A percentile compares a stretch with the other conserved stretches of the same genome.
These are phyloP conservation scores for Chondrosia reniformis DNA, from an alignment of 37 sponge, comb jelly and placozoan genomes.

Conservation along the genomic window DNA sequence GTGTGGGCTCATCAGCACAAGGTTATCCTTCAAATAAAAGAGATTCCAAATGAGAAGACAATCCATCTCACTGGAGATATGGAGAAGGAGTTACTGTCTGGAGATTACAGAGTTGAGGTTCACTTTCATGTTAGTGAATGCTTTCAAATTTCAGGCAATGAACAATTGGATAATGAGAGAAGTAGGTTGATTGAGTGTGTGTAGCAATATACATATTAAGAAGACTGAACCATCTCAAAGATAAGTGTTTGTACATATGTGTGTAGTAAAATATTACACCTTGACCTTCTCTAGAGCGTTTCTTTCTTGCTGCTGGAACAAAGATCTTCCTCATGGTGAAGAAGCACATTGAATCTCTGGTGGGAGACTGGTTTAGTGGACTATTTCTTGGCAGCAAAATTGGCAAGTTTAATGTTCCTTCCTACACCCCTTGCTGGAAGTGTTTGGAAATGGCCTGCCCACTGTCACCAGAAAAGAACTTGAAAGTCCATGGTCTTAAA, in stretches of 20 bases:
- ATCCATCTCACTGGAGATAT: neutral
- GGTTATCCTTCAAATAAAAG: constrained; percentile 47
- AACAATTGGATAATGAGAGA: neutral
- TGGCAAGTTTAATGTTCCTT: neutral
- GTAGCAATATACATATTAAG: no score
- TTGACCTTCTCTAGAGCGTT: no score
- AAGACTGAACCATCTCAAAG: no score
- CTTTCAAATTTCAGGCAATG: neutral
- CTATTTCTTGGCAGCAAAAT: constrained; percentile 22
- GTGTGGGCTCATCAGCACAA: constrained; percentile 30
- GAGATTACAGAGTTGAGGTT: constrained; percentile 33
- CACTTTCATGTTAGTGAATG: constrained; percentile 47
- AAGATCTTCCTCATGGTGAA: constrained; percentile 55
- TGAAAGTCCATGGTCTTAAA: neutral
- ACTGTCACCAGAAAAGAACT: neutral
- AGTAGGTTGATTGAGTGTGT: neutral
- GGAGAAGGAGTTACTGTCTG: neutral
- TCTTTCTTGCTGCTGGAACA: constrained; percentile 36
- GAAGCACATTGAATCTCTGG: constrained; percentile 64
- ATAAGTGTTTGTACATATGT: no score
- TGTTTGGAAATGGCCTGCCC: constrained; percentile 30
- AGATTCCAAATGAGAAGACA: constrained; percentile 4
- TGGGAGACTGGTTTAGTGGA: constrained; percentile 66
- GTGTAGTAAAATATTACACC: no score
- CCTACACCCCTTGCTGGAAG: constrained; percentile 74